Evolutionary conservation across 1,140 invertebrate genomes (phyloP).

Genomic region (Brachionus koreanus): DNA sequence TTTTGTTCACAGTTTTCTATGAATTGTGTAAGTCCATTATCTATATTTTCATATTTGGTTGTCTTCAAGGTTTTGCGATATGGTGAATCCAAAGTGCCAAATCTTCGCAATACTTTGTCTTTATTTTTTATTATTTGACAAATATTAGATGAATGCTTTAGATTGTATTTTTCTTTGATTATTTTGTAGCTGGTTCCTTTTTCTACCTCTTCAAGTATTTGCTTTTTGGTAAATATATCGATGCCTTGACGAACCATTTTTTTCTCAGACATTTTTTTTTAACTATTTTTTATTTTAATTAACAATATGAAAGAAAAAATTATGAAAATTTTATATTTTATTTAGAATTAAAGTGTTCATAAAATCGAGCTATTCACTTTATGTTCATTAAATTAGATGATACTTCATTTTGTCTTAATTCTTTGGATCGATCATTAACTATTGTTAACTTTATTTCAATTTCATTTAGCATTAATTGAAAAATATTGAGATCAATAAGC

Average conservation of each 20-base stretch:
- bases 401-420: background rate
- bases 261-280: background rate
- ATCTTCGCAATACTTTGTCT: slow-evolving; percentile 15
- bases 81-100: background rate
- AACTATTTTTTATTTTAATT: background rate
- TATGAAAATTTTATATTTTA: background rate
- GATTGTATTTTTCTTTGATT: slow-evolving; percentile 23
- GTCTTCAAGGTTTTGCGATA: slow-evolving; percentile 2
- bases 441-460: background rate
- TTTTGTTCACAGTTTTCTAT: slow-evolving; percentile 23
- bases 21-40: background rate
- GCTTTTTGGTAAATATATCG: slow-evolving; percentile 3
- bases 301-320: background rate
- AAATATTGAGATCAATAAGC: too few species aligned
- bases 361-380: slow-evolving; percentile 9
- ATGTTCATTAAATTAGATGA: slow-evolving; percentile 3
- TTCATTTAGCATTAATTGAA: background rate
- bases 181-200: slow-evolving; percentile 17
- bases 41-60: slow-evolving; percentile 18
- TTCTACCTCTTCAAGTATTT: slow-evolving; percentile 17
- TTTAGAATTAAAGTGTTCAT: background rate
- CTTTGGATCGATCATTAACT: background rate
- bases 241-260: slow-evolving; percentile 7
- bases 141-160: slow-evolving; percentile 16
- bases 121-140: slow-evolving; percentile 32